Conservation (phyloP, 2,888 invertebrate genomes). For the Uropetala carovei region DNA sequence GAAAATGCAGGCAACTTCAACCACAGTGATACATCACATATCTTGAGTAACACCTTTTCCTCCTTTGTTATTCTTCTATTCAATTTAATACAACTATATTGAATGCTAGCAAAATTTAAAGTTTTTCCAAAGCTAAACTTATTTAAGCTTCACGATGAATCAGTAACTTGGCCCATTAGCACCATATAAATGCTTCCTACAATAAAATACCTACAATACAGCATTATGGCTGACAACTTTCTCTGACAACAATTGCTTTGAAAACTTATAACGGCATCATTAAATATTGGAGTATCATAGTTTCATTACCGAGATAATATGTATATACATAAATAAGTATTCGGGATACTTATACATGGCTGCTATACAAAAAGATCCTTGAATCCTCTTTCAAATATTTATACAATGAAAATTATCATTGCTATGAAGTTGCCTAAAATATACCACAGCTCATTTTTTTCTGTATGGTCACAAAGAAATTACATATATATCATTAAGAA, state of each 20-base stretch:
- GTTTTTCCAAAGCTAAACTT: neutral
- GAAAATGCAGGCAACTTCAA: neutral
- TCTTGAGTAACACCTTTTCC: neutral
- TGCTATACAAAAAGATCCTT: slow-evolving; percentile 33
- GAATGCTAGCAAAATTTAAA: slow-evolving; percentile 12
- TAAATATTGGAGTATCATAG: slow-evolving; percentile 10
- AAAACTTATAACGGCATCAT: slow-evolving; percentile 11
- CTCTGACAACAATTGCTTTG: neutral
- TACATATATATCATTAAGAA: neutral
- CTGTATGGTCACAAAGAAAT: neutral
- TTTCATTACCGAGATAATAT: slow-evolving; percentile 20
- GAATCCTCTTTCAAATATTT: slow-evolving; percentile 19
- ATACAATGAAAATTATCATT: slow-evolving; percentile 33
- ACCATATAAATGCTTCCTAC: slow-evolving; percentile 39
- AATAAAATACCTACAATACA: slow-evolving; percentile 14
- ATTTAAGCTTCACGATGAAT: slow-evolving; percentile 11
- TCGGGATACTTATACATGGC: slow-evolving; percentile 9
- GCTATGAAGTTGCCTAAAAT: slow-evolving; percentile 29
- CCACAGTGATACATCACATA: neutral
- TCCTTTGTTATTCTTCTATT: neutral
- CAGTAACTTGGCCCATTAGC: slow-evolving; percentile 48
- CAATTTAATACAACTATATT: neutral
- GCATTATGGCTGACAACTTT: slow-evolving; percentile 12
- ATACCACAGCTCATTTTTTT: neutral
- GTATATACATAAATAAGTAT: slow-evolving; percentile 37